Percentiles rank a stretch among this genome's conserved stretches.
Evolutionary conservation across 2,797 vertebrate species (phyloP).

Genomic region (Crossoptilon crossoptilon): DNA sequence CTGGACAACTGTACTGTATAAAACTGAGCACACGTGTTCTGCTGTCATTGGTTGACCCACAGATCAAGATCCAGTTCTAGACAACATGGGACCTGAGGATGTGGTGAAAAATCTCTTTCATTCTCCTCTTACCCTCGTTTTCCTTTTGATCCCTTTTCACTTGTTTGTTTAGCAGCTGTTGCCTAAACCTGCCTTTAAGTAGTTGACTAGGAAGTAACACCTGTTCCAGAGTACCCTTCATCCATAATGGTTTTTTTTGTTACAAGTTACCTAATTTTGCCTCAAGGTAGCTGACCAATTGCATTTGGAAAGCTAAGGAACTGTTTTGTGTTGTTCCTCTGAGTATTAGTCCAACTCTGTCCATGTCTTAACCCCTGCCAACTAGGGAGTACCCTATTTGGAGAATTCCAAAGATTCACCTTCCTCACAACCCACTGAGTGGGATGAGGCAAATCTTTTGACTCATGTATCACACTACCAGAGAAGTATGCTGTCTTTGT

Average conservation of each 20-base stretch:
- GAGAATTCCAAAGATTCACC: neutral
- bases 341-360: neutral
- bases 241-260: neutral
- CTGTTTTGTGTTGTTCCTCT: neutral
- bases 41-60: too few relatives aligned
- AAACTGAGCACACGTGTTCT: too few relatives aligned
- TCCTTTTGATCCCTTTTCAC: neutral
- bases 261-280: neutral
- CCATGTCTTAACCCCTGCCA: neutral
- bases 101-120: neutral
- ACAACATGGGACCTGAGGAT: too few relatives aligned
- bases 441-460: neutral
- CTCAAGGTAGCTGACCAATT: neutral
- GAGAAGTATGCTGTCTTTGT: fast-evolving
- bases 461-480: neutral
- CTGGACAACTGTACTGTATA: too few relatives aligned
- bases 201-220: neutral
- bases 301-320: neutral
- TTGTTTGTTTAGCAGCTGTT: neutral
- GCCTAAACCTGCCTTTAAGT: neutral
- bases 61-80: too few relatives aligned
- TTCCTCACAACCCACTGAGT: neutral
- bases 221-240: neutral
- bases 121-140: neutral
- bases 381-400: neutral